A percentile compares a stretch with the other conserved stretches of the same genome.
Evolutionary conservation across 2,888 invertebrate genomes (phyloP).

Genomic region (Polymixis flavicincta): DNA sequence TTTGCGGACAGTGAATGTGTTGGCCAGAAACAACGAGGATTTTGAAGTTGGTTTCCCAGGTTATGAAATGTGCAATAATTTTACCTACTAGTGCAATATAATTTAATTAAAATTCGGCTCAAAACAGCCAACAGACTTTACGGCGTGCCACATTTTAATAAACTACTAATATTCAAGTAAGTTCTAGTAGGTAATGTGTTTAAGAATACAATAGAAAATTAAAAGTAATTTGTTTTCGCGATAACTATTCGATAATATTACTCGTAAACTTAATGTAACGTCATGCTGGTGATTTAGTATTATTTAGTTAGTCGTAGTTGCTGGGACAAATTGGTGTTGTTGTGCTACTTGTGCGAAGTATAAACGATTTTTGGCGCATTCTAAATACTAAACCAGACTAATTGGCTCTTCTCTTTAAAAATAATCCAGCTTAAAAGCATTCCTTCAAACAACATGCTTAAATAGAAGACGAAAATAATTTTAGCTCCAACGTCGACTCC

Average conservation of each 20-base stretch:
- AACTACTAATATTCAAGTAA: neutral
- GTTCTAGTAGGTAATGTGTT: neutral
- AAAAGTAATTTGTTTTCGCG: constrained; percentile 7
- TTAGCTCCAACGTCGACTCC: constrained; percentile 27
- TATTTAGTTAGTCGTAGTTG: constrained; percentile 3
- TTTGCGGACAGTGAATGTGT: no score
- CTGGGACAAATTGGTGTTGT: neutral
- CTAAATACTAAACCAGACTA: neutral
- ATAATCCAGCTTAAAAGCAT: neutral
- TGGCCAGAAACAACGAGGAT: neutral
- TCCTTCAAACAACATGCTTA: neutral
- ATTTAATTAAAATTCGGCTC: neutral
- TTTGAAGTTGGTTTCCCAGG: neutral
- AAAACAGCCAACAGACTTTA: neutral
- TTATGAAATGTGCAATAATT: neutral
- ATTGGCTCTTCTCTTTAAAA: no score
- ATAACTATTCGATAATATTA: neutral
- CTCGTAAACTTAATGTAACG: neutral
- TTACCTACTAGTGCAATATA: neutral
- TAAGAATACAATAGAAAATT: constrained; percentile 22
- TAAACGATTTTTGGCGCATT: no score
- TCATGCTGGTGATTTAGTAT: neutral
- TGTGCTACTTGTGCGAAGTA: neutral
- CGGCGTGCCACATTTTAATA: neutral
- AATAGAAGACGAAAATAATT: neutral